Conservation (phyloP, 2,797 vertebrate species). For the Lepus townsendii region DNA sequence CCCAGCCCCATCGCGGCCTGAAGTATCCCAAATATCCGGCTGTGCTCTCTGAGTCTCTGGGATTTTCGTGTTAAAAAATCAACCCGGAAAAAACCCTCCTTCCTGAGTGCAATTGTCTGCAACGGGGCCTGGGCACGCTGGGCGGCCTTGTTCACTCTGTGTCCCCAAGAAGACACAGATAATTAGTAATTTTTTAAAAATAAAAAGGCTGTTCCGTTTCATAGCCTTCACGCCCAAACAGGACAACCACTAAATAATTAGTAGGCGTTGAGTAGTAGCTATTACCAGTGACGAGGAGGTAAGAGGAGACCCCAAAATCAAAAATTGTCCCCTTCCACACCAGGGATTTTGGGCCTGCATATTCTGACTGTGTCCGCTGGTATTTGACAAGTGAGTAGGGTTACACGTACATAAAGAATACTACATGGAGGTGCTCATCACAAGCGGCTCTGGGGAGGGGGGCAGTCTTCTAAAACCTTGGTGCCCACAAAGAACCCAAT, state of each 20-base stretch:
- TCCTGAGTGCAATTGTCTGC: constrained; percentile 49
- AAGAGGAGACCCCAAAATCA: background rate
- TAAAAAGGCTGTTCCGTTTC: constrained; percentile 1
- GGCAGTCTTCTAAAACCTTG: constrained; percentile 27
- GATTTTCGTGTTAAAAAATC: constrained; percentile 68
- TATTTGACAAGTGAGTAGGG: constrained; percentile 58
- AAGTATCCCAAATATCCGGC: background rate
- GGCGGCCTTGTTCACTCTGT: background rate
- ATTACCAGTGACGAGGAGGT: background rate
- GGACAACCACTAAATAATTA: constrained; percentile 63
- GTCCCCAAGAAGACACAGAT: constrained; percentile 1
- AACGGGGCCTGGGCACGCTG: background rate
- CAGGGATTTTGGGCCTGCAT: constrained; percentile 11
- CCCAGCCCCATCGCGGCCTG: background rate
- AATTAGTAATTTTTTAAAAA: constrained; percentile 19
- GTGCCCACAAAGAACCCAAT: background rate
- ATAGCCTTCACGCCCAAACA: constrained; percentile 67
- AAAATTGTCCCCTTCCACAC: constrained; percentile 57
- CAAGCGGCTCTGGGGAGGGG: background rate
- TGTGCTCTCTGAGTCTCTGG: background rate
- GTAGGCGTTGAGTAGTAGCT: background rate
- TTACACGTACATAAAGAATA: constrained; percentile 27
- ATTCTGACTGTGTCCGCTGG: constrained; percentile 43
- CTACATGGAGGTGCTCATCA: background rate
- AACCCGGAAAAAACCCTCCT: background rate